Percentiles rank a stretch among this genome's conserved stretches.
phyloP scores from a whole-genome alignment of 2,888 invertebrate genomes.

The Thelaira solivaga region DNA sequence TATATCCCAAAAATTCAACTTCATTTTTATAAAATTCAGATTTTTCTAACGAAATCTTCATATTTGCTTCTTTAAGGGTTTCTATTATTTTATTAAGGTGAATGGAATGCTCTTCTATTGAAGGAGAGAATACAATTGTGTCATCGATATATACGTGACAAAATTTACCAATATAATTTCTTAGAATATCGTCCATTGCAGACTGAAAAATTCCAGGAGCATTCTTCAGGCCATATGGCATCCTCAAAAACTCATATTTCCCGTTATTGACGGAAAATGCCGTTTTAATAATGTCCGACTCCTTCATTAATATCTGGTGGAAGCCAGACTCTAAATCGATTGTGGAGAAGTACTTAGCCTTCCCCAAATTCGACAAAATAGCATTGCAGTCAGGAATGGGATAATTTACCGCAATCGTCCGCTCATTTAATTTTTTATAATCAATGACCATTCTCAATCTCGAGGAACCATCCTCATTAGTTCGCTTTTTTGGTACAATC shows the following conservation, averaged over 20 bases:
- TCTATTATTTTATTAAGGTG: neutral
- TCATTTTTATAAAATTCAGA: neutral
- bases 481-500: conserved; percentile 14
- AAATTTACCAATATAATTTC: neutral
- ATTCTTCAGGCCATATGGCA: neutral
- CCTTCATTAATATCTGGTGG: conserved; percentile 32
- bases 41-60: neutral
- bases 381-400: neutral
- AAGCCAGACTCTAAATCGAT: neutral
- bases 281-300: neutral
- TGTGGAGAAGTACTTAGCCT: neutral
- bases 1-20: neutral
- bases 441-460: neutral
- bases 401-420: conserved; percentile 46
- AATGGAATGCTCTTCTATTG: neutral
- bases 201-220: neutral
- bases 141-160: neutral
- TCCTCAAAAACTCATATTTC: neutral
- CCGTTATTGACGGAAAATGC: neutral
- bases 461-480: neutral
- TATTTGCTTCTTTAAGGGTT: neutral
- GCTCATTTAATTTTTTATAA: conserved; percentile 30
- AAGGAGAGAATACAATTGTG: neutral
- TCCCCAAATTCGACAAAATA: neutral
- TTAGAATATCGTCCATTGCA: neutral